phyloP scores from a whole-genome alignment of 1,140 invertebrate genomes.

The Atopsyche davidsoni region DNA sequence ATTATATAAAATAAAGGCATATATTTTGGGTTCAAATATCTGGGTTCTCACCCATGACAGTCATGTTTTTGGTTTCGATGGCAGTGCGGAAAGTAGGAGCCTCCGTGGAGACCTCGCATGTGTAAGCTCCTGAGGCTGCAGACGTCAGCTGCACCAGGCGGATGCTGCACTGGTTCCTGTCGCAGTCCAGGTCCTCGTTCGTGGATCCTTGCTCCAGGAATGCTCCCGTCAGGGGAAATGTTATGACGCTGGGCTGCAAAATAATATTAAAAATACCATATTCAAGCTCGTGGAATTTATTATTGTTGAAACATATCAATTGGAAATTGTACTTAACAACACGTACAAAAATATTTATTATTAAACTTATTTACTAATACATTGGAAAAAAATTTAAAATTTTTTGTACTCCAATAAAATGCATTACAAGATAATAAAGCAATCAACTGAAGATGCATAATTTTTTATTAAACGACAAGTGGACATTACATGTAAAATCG shows the following conservation, averaged over 20 bases:
- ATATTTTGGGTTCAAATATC: too few species aligned
- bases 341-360: too few species aligned
- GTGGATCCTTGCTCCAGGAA: conserved; percentile 4
- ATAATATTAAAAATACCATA: background rate
- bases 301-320: too few species aligned
- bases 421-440: too few species aligned
- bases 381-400: too few species aligned
- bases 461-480: too few species aligned
- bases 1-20: background rate
- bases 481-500: too few species aligned
- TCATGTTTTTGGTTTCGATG: conserved; percentile 45
- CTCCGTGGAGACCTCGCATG: conserved; percentile 50
- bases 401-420: too few species aligned
- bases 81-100: conserved; percentile 46
- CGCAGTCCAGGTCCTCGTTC: conserved; percentile 30
- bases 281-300: background rate
- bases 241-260: conserved; percentile 17
- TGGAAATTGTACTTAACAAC: too few species aligned
- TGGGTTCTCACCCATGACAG: conserved; percentile 41
- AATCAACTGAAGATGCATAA: too few species aligned
- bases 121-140: conserved; percentile 41
- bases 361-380: too few species aligned
- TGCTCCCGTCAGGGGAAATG: conserved; percentile 22
- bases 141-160: conserved; percentile 36
- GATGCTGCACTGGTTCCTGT: conserved; percentile 37